Base-by-base conservation (phyloP, 1,140 invertebrate species). In the Battus philenor region DNA sequence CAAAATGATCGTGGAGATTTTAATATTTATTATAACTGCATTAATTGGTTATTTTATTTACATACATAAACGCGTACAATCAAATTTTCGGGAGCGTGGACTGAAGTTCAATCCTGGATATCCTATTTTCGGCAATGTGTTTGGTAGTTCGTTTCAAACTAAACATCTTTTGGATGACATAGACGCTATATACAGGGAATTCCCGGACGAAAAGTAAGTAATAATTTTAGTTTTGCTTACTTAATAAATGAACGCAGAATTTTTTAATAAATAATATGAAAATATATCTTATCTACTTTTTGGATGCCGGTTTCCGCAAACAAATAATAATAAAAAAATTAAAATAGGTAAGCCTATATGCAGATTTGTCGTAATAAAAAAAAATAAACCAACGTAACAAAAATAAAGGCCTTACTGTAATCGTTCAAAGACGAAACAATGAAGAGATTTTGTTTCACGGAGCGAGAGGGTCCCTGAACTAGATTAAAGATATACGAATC, bases 201-300 rank as follows among this genome's bases (percentile, higher is more conserved):
- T 71, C 31, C 78, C 78, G 0, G 54, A 69, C 51, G 75, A 79
- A 47, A 73, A 39, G 77, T 77, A 49, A 65, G 70, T 55, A 24
- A 16, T 44, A 39, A 31, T 30, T 34, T 47, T 41, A 43, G 34
- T 41, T 12, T 22, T 24, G 17, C 11, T 48, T 45, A 15, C 31
- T 43, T 44, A 50, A 7, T 26, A 44, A 39, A 20, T 45, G 39
- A 22, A 3, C 27, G 26, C 45, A 7, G 33, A 32, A 7, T 44
- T 20, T 26, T 20, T 44, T 10, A 33, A 50, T n/a, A n/a, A n/a
- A n/a, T n/a, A n/a, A n/a, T n/a, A n/a, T n/a, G n/a, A n/a, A 44
- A 32, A 10, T 15, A 46, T 61, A 0, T 68, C 50, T 3, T 88
- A 89, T 0, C 44, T 67, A 2, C 13, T 6, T n/a, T n/a, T n/a